These are phyloP conservation scores for Sebastes oblongus DNA, from an alignment of 2,797 vertebrate species.

Conservation along the genomic window DNA sequence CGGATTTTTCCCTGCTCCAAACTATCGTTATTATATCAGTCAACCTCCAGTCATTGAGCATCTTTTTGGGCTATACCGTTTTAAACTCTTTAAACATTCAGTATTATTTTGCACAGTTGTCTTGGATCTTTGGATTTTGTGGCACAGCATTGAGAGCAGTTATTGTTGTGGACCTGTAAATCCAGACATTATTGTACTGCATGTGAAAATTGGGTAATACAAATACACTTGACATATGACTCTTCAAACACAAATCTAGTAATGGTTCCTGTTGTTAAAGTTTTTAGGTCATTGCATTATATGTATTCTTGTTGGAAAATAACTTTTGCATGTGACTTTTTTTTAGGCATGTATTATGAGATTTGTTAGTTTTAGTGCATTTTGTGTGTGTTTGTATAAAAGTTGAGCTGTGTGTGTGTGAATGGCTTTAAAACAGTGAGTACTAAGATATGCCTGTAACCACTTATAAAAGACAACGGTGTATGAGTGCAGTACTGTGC, in stretches of 20 bases:
- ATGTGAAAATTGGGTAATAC: not conserved
- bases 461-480: not conserved
- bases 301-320: not conserved
- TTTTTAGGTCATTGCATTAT: not conserved
- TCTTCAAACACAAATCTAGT: not conserved
- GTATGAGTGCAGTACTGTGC: not conserved
- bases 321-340: not conserved
- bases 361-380: not conserved
- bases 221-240: not conserved
- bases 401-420: not conserved
- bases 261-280: not conserved
- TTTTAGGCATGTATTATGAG: not conserved
- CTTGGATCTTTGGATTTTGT: not conserved
- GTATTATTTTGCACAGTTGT: not conserved
- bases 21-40: too few relatives aligned
- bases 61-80: not conserved
- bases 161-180: not conserved
- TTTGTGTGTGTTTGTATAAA: not conserved
- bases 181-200: not conserved
- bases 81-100: not conserved
- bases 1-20: too few relatives aligned
- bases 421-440: not conserved
- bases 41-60: not conserved
- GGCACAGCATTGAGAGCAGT: not conserved
- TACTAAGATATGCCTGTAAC: not conserved